A percentile compares a stretch with the other conserved stretches of the same genome.
phyloP scores from a whole-genome alignment of 2,113 vertebrate species.

The Colinus virginianus region DNA sequence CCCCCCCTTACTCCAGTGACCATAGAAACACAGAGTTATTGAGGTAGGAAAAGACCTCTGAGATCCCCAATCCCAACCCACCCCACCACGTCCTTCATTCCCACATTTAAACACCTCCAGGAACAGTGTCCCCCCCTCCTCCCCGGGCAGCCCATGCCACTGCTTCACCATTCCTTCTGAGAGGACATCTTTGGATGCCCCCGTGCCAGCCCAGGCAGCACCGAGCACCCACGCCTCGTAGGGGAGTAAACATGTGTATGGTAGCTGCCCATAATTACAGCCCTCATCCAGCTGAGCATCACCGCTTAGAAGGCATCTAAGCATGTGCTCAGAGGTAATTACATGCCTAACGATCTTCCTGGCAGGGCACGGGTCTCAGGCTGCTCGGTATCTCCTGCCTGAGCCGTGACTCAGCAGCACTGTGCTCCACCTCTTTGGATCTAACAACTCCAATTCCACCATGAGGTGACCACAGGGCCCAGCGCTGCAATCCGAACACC shows the following conservation, averaged over 20 bases:
- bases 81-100: neutral
- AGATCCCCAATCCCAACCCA: neutral
- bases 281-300: constrained; percentile 5
- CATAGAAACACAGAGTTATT: neutral
- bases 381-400: constrained; percentile 10
- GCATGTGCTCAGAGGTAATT: constrained; percentile 12
- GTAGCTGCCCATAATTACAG: neutral
- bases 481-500: accelerated
- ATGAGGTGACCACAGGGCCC: neutral
- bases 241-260: neutral
- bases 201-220: neutral
- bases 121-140: neutral
- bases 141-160: too few relatives aligned
- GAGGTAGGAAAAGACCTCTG: neutral
- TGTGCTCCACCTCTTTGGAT: neutral
- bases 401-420: neutral
- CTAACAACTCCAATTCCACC: neutral
- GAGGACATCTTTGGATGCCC: neutral
- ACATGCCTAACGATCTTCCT: neutral
- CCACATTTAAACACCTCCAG: neutral
- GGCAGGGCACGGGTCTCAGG: neutral
- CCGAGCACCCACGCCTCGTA: neutral
- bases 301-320: neutral
- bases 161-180: neutral
- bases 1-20: accelerated